Conservation (phyloP, 2,888 invertebrate genomes). For the Lasioglossum malachurum region DNA sequence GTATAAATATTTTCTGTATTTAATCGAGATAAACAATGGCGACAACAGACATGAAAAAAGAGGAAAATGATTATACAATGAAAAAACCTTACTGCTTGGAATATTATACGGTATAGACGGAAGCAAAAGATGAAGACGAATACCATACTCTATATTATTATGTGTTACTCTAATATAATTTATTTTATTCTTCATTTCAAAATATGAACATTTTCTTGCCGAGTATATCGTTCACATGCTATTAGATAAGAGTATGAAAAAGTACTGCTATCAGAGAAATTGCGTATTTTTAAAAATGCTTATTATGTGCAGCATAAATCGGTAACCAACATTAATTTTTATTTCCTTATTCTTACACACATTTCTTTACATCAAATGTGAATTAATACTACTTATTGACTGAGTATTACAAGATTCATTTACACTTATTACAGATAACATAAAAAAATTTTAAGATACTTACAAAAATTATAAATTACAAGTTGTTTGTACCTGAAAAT, state of each 20-base stretch:
- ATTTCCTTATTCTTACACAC: background rate
- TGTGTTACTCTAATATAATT: background rate
- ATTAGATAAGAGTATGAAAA: slow-evolving; percentile 6
- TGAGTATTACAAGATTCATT: background rate
- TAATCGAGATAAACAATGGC: background rate
- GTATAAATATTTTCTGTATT: slow-evolving; percentile 13
- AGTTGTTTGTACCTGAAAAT: background rate
- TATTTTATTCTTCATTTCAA: background rate
- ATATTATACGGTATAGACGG: slow-evolving; percentile 16
- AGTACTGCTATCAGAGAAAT: background rate
- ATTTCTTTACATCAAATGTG: background rate
- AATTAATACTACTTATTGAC: background rate
- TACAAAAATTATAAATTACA: background rate
- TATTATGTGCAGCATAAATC: background rate
- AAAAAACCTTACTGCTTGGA: background rate
- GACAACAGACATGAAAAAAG: background rate
- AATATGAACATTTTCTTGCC: background rate
- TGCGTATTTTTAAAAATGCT: background rate
- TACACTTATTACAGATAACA: background rate
- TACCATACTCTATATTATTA: background rate
- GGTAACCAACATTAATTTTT: background rate
- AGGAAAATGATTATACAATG: background rate
- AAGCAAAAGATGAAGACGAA: slow-evolving; percentile 14
- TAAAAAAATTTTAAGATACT: background rate
- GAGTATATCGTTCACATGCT: background rate